These are phyloP conservation scores for Passer domesticus DNA, from an alignment of 2,113 vertebrate species.

Conservation along the genomic window DNA sequence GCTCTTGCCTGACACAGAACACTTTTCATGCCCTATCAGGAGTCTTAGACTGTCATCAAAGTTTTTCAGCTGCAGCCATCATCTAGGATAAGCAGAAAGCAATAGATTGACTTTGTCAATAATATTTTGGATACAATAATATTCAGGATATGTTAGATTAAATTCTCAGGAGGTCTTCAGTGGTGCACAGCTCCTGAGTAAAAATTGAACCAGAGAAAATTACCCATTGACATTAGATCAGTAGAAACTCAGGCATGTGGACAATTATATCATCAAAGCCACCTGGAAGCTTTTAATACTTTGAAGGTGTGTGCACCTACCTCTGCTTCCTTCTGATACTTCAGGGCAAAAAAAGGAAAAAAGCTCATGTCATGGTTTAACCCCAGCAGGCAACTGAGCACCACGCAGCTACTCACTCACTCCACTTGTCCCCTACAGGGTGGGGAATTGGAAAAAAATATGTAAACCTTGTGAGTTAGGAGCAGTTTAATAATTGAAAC, in stretches of 20 bases:
- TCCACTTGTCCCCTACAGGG: not conserved
- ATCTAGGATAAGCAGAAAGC: not conserved
- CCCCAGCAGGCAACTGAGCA: not conserved
- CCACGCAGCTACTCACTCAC: not conserved
- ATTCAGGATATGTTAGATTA: not conserved
- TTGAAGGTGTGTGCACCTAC: not conserved
- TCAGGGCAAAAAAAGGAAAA: not conserved
- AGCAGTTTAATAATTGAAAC: not conserved
- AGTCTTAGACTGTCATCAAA: not conserved
- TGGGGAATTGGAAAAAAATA: not conserved
- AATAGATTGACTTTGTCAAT: not conserved
- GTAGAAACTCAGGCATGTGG: not conserved
- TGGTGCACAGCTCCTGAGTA: not conserved
- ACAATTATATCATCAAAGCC: not conserved
- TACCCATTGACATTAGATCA: not conserved
- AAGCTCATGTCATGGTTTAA: not conserved
- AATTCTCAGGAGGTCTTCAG: not conserved
- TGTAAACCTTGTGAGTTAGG: not conserved
- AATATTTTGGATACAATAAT: not conserved
- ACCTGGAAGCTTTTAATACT: not conserved
- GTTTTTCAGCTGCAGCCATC: not conserved
- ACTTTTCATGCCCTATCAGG: not conserved
- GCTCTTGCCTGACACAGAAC: not conserved
- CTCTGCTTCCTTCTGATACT: not conserved
- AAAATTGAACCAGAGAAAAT: not conserved